Evolutionary conservation across 2,888 invertebrate genomes (phyloP).

Genomic region (Pteria penguin): DNA sequence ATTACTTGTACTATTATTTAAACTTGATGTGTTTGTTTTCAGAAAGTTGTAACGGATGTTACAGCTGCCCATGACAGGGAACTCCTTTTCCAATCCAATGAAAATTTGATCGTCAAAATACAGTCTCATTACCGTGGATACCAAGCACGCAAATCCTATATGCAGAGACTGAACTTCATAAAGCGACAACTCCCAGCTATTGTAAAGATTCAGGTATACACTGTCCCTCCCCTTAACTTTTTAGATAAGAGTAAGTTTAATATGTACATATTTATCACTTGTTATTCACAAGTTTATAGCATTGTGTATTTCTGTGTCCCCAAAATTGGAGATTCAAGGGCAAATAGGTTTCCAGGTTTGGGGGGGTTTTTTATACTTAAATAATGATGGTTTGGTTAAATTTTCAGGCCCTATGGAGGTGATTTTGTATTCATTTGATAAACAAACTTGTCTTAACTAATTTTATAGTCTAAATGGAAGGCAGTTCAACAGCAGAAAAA

Average conservation of each 20-base stretch:
- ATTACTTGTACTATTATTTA: too few relatives aligned
- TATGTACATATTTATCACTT: too few relatives aligned
- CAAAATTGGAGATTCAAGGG: too few relatives aligned
- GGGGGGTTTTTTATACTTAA: too few relatives aligned
- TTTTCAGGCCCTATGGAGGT: too few relatives aligned
- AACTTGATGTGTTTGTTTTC: too few relatives aligned
- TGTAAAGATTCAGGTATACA: conserved; percentile 78
- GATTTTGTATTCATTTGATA: too few relatives aligned
- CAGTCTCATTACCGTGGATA: conserved; percentile 85
- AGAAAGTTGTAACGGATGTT: conserved; percentile 74
- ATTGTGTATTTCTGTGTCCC: too few relatives aligned
- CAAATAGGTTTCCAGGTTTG: too few relatives aligned
- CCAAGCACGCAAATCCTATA: conserved; percentile 82
- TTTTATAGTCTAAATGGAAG: conserved; percentile 87
- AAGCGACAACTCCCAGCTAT: conserved; percentile 73
- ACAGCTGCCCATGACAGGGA: conserved; percentile 76
- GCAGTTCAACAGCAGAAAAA: conserved; percentile 80
- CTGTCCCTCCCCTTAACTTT: background rate
- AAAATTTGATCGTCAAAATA: conserved; percentile 81
- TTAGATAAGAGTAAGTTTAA: background rate
- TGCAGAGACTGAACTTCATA: conserved; percentile 66
- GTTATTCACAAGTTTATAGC: too few relatives aligned
- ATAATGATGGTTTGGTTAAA: too few relatives aligned
- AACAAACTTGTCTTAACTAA: too few relatives aligned
- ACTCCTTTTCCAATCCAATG: conserved; percentile 75